These are phyloP conservation scores for Rissa tridactyla DNA, from an alignment of 2,113 vertebrate species.

Conservation along the genomic window DNA sequence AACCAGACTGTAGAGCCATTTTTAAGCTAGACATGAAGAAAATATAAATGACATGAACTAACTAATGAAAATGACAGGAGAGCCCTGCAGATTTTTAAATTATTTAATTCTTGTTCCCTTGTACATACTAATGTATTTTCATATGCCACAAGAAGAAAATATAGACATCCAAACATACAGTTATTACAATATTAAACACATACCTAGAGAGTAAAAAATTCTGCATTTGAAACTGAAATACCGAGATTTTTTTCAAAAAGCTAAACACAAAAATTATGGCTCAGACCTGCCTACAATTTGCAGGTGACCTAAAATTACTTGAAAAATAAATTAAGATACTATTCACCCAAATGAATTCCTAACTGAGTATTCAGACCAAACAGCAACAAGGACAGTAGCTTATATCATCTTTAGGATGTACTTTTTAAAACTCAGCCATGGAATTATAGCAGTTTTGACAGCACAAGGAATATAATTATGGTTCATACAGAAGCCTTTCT, in stretches of 20 bases:
- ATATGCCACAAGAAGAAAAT: neutral
- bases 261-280: neutral
- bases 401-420: neutral
- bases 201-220: neutral
- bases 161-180: neutral
- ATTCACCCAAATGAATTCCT: constrained; percentile 10
- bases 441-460: constrained; percentile 30
- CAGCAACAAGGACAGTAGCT: constrained; percentile 3
- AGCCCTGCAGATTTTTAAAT: neutral
- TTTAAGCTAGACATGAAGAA: neutral
- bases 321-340: constrained; percentile 40
- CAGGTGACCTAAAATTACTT: constrained; percentile 30
- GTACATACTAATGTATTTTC: neutral
- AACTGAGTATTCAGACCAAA: constrained; percentile 12
- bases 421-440: constrained; percentile 1
- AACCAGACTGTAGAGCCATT: neutral
- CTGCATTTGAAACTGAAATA: neutral
- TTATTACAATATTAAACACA: constrained; percentile 30
- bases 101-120: neutral
- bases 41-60: neutral
- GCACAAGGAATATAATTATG: neutral
- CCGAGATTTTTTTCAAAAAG: neutral
- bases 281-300: neutral
- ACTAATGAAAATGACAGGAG: neutral
- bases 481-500: neutral